These are phyloP conservation scores for Camponotus pennsylvanicus DNA, from an alignment of 1,140 invertebrate species.

Conservation along the genomic window DNA sequence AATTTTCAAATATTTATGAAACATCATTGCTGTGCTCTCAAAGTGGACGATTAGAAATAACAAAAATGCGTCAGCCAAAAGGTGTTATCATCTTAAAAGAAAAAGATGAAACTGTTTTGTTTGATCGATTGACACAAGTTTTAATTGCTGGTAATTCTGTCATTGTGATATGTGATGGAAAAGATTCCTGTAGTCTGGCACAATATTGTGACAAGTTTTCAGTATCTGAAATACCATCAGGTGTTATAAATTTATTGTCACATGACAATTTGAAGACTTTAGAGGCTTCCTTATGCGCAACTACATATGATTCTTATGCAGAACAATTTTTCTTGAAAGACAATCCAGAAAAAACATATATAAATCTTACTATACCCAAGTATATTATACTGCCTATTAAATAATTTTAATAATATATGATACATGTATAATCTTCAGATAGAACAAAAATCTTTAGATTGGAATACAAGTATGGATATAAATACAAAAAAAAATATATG, in stretches of 20 bases:
- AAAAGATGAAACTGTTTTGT: background rate
- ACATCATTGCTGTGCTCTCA: background rate
- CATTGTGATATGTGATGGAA: conserved; percentile 15
- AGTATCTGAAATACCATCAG: background rate
- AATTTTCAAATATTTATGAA: background rate
- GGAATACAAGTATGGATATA: background rate
- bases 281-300: background rate
- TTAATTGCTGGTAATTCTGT: conserved; percentile 37
- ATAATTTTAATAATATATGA: conserved; percentile 2
- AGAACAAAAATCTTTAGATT: background rate
- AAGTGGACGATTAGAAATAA: background rate
- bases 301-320: background rate
- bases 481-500: background rate
- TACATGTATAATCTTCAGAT: no score
- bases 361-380: background rate
- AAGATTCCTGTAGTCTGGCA: background rate
- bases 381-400: conserved; percentile 19
- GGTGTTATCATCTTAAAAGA: conserved; percentile 4
- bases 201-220: conserved; percentile 33
- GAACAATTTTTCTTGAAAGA: background rate
- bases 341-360: background rate
- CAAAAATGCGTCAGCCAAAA: background rate
- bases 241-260: conserved; percentile 43
- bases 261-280: background rate
- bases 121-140: background rate